Evolutionary conservation across 2,113 vertebrate genomes (phyloP).

Genomic region (Morone chrysops): DNA sequence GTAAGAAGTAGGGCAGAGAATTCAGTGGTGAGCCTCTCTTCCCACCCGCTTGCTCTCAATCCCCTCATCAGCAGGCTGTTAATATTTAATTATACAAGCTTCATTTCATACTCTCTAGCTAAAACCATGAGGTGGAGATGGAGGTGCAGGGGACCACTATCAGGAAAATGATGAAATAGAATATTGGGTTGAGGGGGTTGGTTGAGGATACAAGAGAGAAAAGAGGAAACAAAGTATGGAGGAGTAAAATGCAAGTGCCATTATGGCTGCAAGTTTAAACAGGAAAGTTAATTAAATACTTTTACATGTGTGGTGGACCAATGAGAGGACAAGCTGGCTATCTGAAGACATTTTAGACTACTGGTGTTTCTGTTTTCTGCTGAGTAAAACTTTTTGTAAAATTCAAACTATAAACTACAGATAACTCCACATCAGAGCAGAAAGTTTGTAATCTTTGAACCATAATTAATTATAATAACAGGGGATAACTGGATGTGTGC

Average conservation of each 20-base stretch:
- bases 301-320: not conserved
- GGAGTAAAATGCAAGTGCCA: slow-evolving; percentile 20
- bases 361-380: not conserved
- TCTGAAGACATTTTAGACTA: not conserved
- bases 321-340: not conserved
- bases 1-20: slow-evolving; percentile 80
- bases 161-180: slow-evolving; percentile 54
- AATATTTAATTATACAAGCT: slow-evolving; percentile 85
- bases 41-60: slow-evolving; percentile 68
- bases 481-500: slow-evolving; percentile 40
- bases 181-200: slow-evolving; percentile 9
- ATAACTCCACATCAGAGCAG: slow-evolving; percentile 22
- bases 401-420: slow-evolving; percentile 29
- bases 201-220: slow-evolving; percentile 26
- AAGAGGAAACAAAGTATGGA: slow-evolving; percentile 33
- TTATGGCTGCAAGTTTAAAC: slow-evolving; percentile 10
- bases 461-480: slow-evolving; percentile 70
- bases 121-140: slow-evolving; percentile 59
- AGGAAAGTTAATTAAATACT: slow-evolving; percentile 15
- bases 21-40: slow-evolving; percentile 58
- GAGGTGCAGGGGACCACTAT: slow-evolving; percentile 45
- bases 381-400: slow-evolving; percentile 30
- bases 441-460: slow-evolving; percentile 61
- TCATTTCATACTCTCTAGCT: slow-evolving; percentile 71
- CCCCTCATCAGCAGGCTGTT: slow-evolving; percentile 81